phyloP scores from a whole-genome alignment of 2,797 vertebrate genomes.

The Chanos chanos region DNA sequence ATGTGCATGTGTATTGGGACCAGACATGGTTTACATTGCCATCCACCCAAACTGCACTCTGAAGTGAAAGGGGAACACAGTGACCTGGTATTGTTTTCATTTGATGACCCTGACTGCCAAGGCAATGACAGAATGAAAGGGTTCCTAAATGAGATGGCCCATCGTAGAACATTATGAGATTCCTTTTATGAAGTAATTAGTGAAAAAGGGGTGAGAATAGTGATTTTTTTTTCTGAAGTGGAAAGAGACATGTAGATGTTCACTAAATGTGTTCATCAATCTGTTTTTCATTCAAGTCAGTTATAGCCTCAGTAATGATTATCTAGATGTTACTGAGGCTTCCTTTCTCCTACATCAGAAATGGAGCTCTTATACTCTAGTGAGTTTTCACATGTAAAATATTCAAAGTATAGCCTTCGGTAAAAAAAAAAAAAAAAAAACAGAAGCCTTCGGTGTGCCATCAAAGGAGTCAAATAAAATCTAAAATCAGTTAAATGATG shows the following conservation, averaged over 20 bases:
- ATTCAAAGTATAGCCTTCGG: too few species aligned
- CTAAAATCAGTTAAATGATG: background rate
- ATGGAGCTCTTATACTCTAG: too few species aligned
- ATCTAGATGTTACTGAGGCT: conserved; percentile 33
- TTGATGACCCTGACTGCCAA: conserved; percentile 40
- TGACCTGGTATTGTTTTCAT: conserved; percentile 34
- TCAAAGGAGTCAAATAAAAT: too few species aligned
- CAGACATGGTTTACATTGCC: conserved; percentile 61
- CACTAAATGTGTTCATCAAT: conserved; percentile 57
- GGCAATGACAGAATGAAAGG: conserved; percentile 29
- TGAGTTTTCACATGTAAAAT: too few species aligned
- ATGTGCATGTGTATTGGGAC: conserved; percentile 60
- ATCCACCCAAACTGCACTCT: conserved; percentile 48
- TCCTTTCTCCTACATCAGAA: too few species aligned
- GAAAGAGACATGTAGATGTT: too few species aligned
- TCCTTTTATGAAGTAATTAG: conserved; percentile 64
- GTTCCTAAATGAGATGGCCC: conserved; percentile 30
- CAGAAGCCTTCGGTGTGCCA: too few species aligned
- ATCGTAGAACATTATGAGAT: conserved; percentile 42
- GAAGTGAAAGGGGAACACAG: conserved; percentile 58
- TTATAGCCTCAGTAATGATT: conserved; percentile 60
- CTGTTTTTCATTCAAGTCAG: conserved; percentile 58
- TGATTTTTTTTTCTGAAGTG: too few species aligned
- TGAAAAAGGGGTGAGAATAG: conserved; percentile 50
- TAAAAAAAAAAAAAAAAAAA: too few species aligned